Evolutionary conservation across 2,113 vertebrate species (phyloP).

Genomic region (Trematocara variabile): DNA sequence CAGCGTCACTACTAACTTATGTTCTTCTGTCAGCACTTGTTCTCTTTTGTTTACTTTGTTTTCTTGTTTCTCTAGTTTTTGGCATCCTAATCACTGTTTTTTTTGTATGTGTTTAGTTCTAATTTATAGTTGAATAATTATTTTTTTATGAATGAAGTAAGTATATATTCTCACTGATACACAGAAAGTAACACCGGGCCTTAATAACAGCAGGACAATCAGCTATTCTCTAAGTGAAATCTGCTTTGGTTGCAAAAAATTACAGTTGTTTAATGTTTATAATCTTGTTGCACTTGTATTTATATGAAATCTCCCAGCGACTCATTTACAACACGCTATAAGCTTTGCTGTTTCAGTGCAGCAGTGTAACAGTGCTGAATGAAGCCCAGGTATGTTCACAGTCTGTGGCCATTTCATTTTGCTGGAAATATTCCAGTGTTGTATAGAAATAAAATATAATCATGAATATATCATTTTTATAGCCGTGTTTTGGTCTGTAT

Average conservation of each 20-base stretch:
- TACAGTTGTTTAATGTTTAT: background rate
- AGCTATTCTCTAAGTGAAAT: background rate
- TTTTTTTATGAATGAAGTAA: slow-evolving; percentile 15
- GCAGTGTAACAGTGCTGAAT: background rate
- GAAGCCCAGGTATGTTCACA: background rate
- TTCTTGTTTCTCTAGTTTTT: background rate
- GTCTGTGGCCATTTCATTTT: background rate
- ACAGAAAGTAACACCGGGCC: background rate
- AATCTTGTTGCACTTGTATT: slow-evolving; percentile 3
- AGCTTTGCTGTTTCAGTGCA: background rate
- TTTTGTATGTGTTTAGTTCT: slow-evolving; percentile 17
- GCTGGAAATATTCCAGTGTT: background rate
- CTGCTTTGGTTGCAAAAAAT: background rate
- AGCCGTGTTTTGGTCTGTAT: background rate
- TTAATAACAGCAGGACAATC: slow-evolving; percentile 44
- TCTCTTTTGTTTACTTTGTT: background rate
- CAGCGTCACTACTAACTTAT: background rate
- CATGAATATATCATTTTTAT: background rate
- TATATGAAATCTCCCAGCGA: background rate
- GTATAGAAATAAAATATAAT: slow-evolving; percentile 46
- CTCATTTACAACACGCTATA: background rate
- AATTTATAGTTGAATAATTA: slow-evolving; percentile 32
- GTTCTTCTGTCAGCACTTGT: background rate
- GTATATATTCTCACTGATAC: background rate
- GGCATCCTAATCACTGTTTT: background rate